Evolutionary conservation across 2,797 vertebrate species (phyloP), one percentile per base, ranked within the genome.

Genomic region (Argentina silus): DNA sequence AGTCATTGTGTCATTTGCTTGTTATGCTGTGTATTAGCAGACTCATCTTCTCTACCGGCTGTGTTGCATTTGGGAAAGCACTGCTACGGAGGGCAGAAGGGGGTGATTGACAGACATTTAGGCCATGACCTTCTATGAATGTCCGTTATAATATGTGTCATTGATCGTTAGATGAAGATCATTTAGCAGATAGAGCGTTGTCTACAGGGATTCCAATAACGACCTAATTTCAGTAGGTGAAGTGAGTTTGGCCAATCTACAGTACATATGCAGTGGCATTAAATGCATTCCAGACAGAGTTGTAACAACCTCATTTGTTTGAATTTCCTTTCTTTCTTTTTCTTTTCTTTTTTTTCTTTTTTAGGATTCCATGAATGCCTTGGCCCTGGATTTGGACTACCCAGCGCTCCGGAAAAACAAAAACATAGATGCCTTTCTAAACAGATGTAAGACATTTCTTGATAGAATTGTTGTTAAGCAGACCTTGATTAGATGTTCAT

Each of bases 401-500:
- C 96, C 98, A 43, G 94, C 96, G 0, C 93, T 99, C 84, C 92
- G 97, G 83, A 99, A 98, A 91, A 99, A 99, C 94, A 99, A 98
- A 92, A 99, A 98, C 89, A 96, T 99, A 0, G 97, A 98, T 73
- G 94, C 96, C 73, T 99, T 99, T 91, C 93, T 99, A 83, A 96
- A 90, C 86, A 93, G 97, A 95, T 99, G 98, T 99, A 95, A 98
- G 97, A 93, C 72, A 67, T 69, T 14, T n/a, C 9, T n/a, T 63
- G 36, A 19, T 53, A 43, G n/a, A 14, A 50, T 59, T 48, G 55
- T 3, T 42, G 14, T 59, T 0, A 67, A 43, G 36, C 8, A 62
- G 0, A 61, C n/a, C 43, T 55, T 27, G 42, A n/a, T 12, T 47
- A 11, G 50, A 62, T 27, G 12, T 10, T 8, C 15, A 8, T 43